These are phyloP conservation scores for Brachionus manjavacas DNA, from an alignment of 1,140 invertebrate genomes.

Conservation along the genomic window DNA sequence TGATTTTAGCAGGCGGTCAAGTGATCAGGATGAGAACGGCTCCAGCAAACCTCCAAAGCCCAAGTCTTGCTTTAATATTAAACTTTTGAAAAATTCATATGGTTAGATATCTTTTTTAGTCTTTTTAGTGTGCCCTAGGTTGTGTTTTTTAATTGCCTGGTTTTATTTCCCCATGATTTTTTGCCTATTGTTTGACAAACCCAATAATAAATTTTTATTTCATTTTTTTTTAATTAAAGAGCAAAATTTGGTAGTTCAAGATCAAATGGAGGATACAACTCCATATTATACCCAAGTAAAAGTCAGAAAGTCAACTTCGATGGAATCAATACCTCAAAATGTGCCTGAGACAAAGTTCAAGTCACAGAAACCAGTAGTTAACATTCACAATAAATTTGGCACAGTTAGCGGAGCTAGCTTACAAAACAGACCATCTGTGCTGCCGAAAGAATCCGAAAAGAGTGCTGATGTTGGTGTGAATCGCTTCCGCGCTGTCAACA, in stretches of 20 bases:
- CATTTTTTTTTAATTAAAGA: background rate
- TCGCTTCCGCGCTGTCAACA: slow-evolving; percentile 12
- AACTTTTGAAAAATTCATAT: background rate
- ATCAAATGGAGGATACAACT: background rate
- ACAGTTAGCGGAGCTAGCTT: background rate
- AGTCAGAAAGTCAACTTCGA: background rate
- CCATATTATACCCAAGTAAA: slow-evolving; percentile 10
- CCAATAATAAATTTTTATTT: no score
- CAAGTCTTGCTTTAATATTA: slow-evolving; percentile 13
- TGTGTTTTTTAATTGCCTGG: background rate
- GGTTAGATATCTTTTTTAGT: background rate
- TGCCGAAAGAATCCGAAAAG: background rate
- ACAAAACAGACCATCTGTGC: background rate
- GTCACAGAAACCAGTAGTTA: background rate
- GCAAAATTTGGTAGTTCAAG: slow-evolving; percentile 18
- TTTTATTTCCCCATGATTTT: background rate
- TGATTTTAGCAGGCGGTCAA: background rate
- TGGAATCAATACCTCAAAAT: slow-evolving; percentile 11
- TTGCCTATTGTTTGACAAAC: background rate
- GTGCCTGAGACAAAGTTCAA: background rate
- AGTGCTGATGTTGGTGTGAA: background rate
- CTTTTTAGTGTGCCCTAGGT: background rate
- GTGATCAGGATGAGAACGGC: background rate
- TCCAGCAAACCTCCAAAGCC: background rate
- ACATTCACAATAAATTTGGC: slow-evolving; percentile 19